Evolutionary conservation across 2,113 vertebrate genomes (phyloP), one percentile per base, ranked within the genome.

Genomic region (Pongo pygmaeus): DNA sequence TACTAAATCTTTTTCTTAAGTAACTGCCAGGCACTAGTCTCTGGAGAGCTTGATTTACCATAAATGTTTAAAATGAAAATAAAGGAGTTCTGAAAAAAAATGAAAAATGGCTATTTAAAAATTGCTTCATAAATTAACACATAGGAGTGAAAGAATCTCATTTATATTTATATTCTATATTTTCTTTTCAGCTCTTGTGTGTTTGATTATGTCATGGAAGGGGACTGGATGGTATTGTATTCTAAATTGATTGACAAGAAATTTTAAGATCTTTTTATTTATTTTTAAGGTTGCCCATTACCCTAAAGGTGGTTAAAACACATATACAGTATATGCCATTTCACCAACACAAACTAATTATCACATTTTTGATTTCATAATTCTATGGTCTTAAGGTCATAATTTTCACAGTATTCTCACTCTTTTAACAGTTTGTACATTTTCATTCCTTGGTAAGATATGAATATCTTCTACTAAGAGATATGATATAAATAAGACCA

Each of bases 401-500:
- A 91, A 25, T 46, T 98, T 98, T 98, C 64, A 96, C 59, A 92
- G 84, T 23, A 46, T 94, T 97, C 98, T 96, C 92, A 83, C 95
- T 77, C 48, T 89, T 93, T 91, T 96, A 98, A 97, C 94, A 97
- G 96, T 98, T 98, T 97, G 95, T 97, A 87, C 97, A 97, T 98
- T 98, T 98, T 98, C 93, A 85, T 98, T 98, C 88, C 90, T 97
- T 50, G 75, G 50, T 93, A 97, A 95, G 96, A 98, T 98, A 98
- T 97, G 97, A 98, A 98, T 98, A 98, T 98, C 98, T 98, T 98
- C 98, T 96, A 97, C 97, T 97, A 98, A 98, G 88, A 98, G 98
- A 98, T 98, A 98, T 98, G 98, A 97, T 81, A 98, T 97, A 98
- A 98, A 98, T 98, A 98, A 98, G 98, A 94, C 98, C 97, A 98